A percentile compares a stretch with the other conserved stretches of the same genome.
phyloP scores from a whole-genome alignment of 1,140 invertebrate species.

The Eurosta solidaginis region DNA sequence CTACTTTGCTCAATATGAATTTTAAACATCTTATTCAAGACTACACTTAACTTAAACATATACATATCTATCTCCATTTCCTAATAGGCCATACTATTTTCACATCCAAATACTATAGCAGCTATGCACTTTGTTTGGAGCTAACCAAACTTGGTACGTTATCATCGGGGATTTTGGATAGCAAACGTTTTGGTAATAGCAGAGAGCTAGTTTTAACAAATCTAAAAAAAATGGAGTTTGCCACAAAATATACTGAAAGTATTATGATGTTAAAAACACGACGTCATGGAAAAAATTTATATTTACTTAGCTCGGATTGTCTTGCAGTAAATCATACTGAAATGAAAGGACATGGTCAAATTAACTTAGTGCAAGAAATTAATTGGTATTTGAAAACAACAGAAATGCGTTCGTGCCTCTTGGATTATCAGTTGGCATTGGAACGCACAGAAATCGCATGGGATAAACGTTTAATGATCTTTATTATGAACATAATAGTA shows the following conservation, averaged over 20 bases:
- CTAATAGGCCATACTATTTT: constrained; percentile 41
- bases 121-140: constrained; percentile 46
- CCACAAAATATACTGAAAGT: constrained; percentile 41
- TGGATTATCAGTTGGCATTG: constrained; percentile 37
- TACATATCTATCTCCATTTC: neutral
- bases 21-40: neutral
- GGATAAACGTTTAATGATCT: constrained; percentile 41
- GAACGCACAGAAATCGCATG: constrained; percentile 36
- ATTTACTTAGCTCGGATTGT: constrained; percentile 51
- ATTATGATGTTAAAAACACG: constrained; percentile 53
- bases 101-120: constrained; percentile 48
- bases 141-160: constrained; percentile 42
- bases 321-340: constrained; percentile 39
- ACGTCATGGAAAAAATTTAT: constrained; percentile 42
- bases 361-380: neutral
- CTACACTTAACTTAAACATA: too few species aligned
- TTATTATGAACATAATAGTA: constrained; percentile 43
- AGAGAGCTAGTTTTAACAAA: constrained; percentile 44
- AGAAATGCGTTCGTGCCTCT: constrained; percentile 12
- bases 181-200: constrained; percentile 49
- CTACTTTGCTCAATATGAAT: too few species aligned
- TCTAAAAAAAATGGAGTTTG: constrained; percentile 40
- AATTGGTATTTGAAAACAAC: neutral
- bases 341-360: neutral
- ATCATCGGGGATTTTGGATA: constrained; percentile 47